Conservation (phyloP, 2,113 vertebrate species). For the Malurus elegans region DNA sequence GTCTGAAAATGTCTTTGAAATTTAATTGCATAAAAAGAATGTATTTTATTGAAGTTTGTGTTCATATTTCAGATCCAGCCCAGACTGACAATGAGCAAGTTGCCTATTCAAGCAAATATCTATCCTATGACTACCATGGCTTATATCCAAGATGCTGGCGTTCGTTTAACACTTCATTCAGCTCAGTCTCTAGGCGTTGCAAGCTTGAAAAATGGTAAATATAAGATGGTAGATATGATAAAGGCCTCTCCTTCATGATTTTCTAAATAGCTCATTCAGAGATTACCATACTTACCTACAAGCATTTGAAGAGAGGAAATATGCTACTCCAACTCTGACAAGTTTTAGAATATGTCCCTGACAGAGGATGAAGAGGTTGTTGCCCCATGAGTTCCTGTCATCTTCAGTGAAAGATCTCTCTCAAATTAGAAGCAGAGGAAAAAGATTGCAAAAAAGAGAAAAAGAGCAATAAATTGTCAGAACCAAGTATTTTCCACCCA, state of each 20-base stretch:
- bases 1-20: slow-evolving; percentile 26
- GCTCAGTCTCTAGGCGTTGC: slow-evolving; percentile 87
- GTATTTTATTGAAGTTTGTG: not conserved
- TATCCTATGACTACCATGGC: slow-evolving; percentile 89
- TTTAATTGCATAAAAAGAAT: slow-evolving; percentile 20
- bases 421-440: not conserved
- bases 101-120: slow-evolving; percentile 92
- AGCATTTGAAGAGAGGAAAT: not conserved
- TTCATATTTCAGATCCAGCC: slow-evolving; percentile 84
- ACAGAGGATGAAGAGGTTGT: not conserved
- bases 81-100: slow-evolving; percentile 80
- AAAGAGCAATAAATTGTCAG: not conserved
- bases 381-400: not conserved
- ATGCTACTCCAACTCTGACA: not conserved
- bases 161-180: slow-evolving; percentile 83
- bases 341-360: not conserved
- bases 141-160: slow-evolving; percentile 80
- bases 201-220: slow-evolving; percentile 82
- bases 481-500: not conserved
- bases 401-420: not conserved
- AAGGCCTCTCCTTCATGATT: not conserved
- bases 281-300: not conserved
- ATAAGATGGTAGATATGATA: not conserved
- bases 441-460: not conserved
- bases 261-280: not conserved